Base-by-base conservation (phyloP, 2,888 invertebrate species). In the Flexamia atlantica region DNA sequence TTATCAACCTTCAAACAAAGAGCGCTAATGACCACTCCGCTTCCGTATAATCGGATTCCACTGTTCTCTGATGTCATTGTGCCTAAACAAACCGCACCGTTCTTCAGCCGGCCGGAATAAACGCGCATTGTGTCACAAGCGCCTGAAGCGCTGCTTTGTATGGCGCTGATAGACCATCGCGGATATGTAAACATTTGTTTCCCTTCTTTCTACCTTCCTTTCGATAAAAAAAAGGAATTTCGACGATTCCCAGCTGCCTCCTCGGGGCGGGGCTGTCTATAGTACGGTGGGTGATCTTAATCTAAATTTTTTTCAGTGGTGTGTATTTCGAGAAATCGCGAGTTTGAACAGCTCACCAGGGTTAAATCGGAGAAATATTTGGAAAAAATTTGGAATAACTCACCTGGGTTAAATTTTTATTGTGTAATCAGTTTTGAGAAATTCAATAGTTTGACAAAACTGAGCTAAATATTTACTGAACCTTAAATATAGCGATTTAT, bases 71-170 rank as follows among this genome's bases (percentile, higher is more conserved):
- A 76, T 76, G 76, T 76, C 76, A 76, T 76, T 76, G 76, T 76
- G 40, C 28, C 76, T 76, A 76, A 76, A 76, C 76, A 76, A 76
- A 76, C 76, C 76, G 36, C 76, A 76, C 76, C 70, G 76, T 76
- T 76, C 76, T 76, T 76, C 76, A 76, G 36, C 76, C 25, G 50
- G 42, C 50, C 23, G 76, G 76, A 76, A 76, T 76, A 76, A 76
- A 76, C 76, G 76, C 14, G 28, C 50, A 72, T 72, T 72, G 72
- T 72, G 72, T 72, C 36, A 20, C 36, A 14, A 40, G 40, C 28
- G 28, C 64, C 64, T 2, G 40, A 20, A n/a, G 40, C 36, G 20
- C 2, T 5, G 40, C 40, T 36, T 40, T 42, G 36, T n/a, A 20
- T 20, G 40, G 10, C 72, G 10, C 72, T 17, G 64, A 64, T 64